phyloP scores from a whole-genome alignment of 2,113 vertebrate species.

The Azemiops feae region DNA sequence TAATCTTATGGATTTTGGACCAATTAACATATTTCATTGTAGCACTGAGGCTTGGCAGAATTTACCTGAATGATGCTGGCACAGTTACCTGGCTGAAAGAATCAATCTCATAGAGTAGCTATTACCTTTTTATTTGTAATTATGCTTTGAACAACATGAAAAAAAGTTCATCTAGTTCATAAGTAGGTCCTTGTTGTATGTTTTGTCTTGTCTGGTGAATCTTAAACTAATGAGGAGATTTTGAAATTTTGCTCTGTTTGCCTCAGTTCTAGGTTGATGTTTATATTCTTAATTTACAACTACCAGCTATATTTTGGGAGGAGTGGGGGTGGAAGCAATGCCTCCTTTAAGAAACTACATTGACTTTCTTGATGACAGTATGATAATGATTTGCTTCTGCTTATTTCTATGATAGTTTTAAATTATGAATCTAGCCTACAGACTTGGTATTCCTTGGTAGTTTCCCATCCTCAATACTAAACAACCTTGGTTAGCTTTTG shows the following conservation, averaged over 20 bases:
- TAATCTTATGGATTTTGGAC: background rate
- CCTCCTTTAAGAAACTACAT: background rate
- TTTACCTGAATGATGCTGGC: background rate
- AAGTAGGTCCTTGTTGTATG: background rate
- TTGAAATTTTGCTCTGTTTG: background rate
- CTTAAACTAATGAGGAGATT: background rate
- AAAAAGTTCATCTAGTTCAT: background rate
- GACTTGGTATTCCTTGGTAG: background rate
- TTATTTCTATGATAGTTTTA: background rate
- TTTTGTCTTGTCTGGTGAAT: background rate
- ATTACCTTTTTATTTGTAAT: background rate
- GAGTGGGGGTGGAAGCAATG: background rate
- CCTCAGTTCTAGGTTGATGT: background rate
- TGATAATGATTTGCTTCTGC: background rate
- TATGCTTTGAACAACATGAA: background rate
- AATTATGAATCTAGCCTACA: background rate
- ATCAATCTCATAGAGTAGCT: background rate
- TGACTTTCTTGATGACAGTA: background rate
- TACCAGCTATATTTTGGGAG: background rate
- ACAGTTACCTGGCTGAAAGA: background rate
- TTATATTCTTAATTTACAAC: background rate
- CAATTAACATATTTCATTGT: background rate
- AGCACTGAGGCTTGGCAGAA: background rate
- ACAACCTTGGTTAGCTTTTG: background rate
- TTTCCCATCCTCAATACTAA: background rate